Evolutionary conservation across 1,140 invertebrate species (phyloP).

Genomic region (Medauroidea extradentata): DNA sequence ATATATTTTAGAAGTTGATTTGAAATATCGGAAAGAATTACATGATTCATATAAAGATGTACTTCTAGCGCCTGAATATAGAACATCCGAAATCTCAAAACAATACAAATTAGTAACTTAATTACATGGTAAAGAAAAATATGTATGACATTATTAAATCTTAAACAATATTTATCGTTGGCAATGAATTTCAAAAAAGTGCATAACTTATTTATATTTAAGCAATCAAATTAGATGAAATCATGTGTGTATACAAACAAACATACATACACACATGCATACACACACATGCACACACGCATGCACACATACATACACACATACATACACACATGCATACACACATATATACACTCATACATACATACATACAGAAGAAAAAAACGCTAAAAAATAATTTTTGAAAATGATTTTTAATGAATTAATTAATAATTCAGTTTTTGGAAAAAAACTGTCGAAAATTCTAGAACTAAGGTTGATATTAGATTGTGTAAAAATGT

Average conservation of each 20-base stretch:
- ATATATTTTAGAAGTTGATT: slow-evolving; percentile 27
- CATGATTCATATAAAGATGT: slow-evolving; percentile 26
- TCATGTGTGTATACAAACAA: not conserved
- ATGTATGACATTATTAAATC: slow-evolving; percentile 48
- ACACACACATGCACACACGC: not conserved
- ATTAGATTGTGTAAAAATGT: too few relatives aligned
- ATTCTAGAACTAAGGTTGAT: too few relatives aligned
- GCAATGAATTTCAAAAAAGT: slow-evolving; percentile 47
- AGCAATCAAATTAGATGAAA: slow-evolving; percentile 47
- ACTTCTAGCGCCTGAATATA: slow-evolving; percentile 20
- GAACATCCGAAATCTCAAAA: not conserved
- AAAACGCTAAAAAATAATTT: too few relatives aligned
- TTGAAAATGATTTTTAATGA: too few relatives aligned
- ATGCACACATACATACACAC: not conserved
- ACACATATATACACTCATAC: not conserved
- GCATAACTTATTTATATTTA: slow-evolving; percentile 48
- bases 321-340: not conserved
- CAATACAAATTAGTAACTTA: slow-evolving; percentile 32
- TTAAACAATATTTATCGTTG: slow-evolving; percentile 45
- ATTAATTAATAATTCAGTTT: too few relatives aligned
- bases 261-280: not conserved
- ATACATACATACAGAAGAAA: too few relatives aligned
- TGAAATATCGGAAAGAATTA: slow-evolving; percentile 28
- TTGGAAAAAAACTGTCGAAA: too few relatives aligned
- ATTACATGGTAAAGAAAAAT: slow-evolving; percentile 39